These are phyloP conservation scores for Eustalomyia histrio DNA, from an alignment of 2,888 invertebrate genomes.

Conservation along the genomic window DNA sequence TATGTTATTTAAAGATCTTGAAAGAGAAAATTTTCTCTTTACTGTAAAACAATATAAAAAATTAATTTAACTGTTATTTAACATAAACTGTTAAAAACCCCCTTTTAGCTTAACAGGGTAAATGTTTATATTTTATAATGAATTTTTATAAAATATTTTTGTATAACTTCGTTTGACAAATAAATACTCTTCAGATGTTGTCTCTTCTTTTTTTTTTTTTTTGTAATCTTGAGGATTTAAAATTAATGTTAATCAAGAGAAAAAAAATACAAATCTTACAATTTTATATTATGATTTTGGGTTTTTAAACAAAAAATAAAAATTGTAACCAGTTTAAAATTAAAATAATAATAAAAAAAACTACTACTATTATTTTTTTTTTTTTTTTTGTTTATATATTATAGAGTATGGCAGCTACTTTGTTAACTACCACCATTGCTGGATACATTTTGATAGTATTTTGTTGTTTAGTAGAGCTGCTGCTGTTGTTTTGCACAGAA, in stretches of 20 bases:
- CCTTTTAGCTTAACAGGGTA: no score
- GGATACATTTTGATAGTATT: background rate
- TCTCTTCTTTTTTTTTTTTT: slow-evolving; percentile 27
- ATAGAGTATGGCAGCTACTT: slow-evolving; percentile 24
- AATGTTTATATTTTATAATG: background rate
- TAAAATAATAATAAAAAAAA: background rate
- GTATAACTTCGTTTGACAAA: slow-evolving; percentile 9
- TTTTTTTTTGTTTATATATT: background rate
- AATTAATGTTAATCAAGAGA: background rate
- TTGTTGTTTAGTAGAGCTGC: slow-evolving; percentile 46
- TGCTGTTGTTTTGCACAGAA: slow-evolving; percentile 33
- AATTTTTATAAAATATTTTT: background rate
- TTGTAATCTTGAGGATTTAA: slow-evolving; percentile 1
- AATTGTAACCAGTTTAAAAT: background rate
- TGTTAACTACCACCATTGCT: slow-evolving; percentile 15
- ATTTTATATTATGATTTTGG: slow-evolving; percentile 6
- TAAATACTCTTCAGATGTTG: slow-evolving; percentile 43
- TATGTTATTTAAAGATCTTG: no score
- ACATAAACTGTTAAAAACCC: no score
- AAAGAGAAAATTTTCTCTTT: no score
- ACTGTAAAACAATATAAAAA: no score
- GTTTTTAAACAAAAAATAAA: background rate
- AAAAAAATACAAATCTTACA: slow-evolving; percentile 6
- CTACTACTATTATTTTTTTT: background rate
- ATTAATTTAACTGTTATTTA: no score